phyloP scores from a whole-genome alignment of 2,797 vertebrate species.

The Sphenodon punctatus region DNA sequence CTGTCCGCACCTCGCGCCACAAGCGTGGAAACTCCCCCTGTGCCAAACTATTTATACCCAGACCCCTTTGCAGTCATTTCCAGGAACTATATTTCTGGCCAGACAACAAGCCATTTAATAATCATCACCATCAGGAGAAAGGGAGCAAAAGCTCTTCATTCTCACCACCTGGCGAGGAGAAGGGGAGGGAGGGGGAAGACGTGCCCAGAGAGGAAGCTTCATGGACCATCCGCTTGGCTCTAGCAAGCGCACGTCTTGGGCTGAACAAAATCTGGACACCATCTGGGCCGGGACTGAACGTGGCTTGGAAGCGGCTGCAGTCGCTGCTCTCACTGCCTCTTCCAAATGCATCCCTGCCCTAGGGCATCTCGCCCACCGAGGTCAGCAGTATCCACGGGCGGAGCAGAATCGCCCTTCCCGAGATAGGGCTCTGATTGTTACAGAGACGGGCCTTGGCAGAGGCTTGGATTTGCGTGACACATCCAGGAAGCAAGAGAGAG shows the following conservation, averaged over 20 bases:
- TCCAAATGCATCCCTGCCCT: not conserved
- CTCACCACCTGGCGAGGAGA: not conserved
- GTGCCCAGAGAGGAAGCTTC: not conserved
- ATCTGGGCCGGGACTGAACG: not conserved
- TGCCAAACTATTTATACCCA: not conserved
- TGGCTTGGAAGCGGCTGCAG: not conserved
- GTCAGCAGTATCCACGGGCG: not conserved
- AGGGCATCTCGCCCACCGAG: not conserved
- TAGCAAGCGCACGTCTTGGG: not conserved
- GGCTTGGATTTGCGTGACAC: not conserved
- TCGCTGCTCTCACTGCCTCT: not conserved
- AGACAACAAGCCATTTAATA: not conserved
- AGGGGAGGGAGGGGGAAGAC: not conserved
- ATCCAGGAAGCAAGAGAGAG: not conserved
- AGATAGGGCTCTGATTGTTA: no score
- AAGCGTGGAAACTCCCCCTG: fast-evolving
- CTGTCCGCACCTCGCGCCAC: not conserved
- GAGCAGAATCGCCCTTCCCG: no score
- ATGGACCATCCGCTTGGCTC: not conserved
- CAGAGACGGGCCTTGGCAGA: no score
- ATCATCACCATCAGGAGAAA: not conserved
- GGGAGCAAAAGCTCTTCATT: not conserved
- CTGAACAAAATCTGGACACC: not conserved
- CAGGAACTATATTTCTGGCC: not conserved
- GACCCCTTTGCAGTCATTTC: not conserved